A percentile compares a stretch with the other conserved stretches of the same genome.
Evolutionary conservation across 2,113 vertebrate species (phyloP).

Genomic region (Calyptomena viridis): DNA sequence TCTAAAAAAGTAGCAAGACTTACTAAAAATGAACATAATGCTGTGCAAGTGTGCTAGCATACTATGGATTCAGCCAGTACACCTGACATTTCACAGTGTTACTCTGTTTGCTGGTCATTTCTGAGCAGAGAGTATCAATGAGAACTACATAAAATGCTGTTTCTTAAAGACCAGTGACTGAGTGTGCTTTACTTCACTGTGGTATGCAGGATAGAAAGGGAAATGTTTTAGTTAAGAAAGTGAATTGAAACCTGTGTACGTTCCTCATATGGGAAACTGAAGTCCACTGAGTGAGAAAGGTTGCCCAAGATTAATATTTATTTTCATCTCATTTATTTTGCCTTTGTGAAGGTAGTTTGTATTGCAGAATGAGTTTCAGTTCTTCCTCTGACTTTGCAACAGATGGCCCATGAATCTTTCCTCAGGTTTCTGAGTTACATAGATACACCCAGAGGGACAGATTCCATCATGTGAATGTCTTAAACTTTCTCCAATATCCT

Average conservation of each 20-base stretch:
- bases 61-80: background rate
- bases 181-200: background rate
- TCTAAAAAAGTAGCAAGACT: background rate
- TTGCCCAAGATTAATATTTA: background rate
- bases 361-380: background rate
- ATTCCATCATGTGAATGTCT: background rate
- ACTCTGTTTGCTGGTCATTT: background rate
- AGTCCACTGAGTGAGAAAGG: background rate
- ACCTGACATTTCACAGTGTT: slow-evolving; percentile 4
- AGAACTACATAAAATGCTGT: background rate
- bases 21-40: background rate
- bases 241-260: background rate
- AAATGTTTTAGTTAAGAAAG: background rate
- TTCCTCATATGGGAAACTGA: background rate
- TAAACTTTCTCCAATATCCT: background rate
- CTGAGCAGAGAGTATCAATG: background rate
- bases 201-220: background rate
- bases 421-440: background rate
- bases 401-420: background rate
- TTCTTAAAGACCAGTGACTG: background rate
- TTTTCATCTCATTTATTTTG: background rate
- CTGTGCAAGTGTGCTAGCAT: background rate
- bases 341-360: background rate
- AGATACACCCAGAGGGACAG: background rate
- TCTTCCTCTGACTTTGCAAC: background rate